phyloP scores from a whole-genome alignment of 2,797 vertebrate species.

The Hoplostethus mediterraneus region DNA sequence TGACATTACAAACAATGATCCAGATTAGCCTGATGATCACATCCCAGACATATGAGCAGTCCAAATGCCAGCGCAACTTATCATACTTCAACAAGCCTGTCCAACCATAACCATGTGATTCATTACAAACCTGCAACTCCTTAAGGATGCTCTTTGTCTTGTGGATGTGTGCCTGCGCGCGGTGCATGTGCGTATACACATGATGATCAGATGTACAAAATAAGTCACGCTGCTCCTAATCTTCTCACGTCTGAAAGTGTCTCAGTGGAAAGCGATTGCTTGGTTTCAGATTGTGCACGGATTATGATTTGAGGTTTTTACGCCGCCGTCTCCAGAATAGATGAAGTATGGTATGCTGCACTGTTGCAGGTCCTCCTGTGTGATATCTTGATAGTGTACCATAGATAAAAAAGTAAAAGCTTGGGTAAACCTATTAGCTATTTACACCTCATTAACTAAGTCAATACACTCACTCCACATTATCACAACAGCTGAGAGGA shows the following conservation, averaged over 20 bases:
- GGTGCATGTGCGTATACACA: slow-evolving; percentile 2
- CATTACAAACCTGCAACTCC: slow-evolving; percentile 61
- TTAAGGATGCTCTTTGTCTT: slow-evolving; percentile 49
- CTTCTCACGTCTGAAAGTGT: no score
- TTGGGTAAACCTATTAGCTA: slow-evolving; percentile 73
- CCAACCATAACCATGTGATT: slow-evolving; percentile 62
- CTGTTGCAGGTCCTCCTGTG: slow-evolving; percentile 35
- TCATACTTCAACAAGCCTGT: slow-evolving; percentile 72
- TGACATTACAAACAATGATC: slow-evolving; percentile 79
- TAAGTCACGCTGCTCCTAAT: not conserved
- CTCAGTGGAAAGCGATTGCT: no score
- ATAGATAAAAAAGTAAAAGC: slow-evolving; percentile 65
- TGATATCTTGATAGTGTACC: slow-evolving; percentile 64
- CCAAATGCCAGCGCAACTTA: slow-evolving; percentile 80
- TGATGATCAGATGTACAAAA: not conserved
- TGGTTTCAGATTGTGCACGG: not conserved
- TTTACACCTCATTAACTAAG: slow-evolving; percentile 81
- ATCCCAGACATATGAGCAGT: slow-evolving; percentile 71
- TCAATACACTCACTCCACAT: slow-evolving; percentile 73
- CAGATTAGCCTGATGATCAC: slow-evolving; percentile 81
- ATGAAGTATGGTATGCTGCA: slow-evolving; percentile 11
- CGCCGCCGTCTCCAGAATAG: not conserved
- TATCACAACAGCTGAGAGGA: slow-evolving; percentile 75
- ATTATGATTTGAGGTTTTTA: not conserved
- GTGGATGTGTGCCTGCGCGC: slow-evolving; percentile 12